phyloP scores from a whole-genome alignment of 1,140 invertebrate genomes.

The Leucophenga varia region DNA sequence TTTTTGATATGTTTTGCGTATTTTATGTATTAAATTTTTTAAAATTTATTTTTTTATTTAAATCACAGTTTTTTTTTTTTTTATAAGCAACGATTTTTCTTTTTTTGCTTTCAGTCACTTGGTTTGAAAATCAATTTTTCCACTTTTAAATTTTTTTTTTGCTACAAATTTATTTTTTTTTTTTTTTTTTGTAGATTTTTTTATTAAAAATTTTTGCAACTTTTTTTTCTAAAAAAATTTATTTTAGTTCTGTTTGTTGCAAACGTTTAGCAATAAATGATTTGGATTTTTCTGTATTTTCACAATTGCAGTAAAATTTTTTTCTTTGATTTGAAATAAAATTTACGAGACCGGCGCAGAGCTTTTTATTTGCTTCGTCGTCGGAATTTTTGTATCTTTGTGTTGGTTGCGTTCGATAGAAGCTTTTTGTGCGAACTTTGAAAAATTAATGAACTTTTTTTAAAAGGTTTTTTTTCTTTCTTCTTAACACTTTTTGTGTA shows the following conservation, averaged over 20 bases:
- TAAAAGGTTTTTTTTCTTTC: slow-evolving; percentile 22
- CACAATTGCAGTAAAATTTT: background rate
- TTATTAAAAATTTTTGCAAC: background rate
- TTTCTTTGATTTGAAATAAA: slow-evolving; percentile 6
- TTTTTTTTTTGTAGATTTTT: background rate
- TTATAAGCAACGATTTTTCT: background rate
- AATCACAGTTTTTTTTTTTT: background rate
- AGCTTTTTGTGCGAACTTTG: too few species aligned
- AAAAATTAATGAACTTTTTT: slow-evolving; percentile 1
- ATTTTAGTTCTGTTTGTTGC: slow-evolving; percentile 9
- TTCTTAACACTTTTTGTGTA: slow-evolving; percentile 14
- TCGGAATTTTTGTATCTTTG: slow-evolving; percentile 16
- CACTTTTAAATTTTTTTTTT: background rate
- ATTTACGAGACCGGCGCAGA: slow-evolving; percentile 49
- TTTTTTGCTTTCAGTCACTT: slow-evolving; percentile 1
- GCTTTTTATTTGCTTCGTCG: slow-evolving; percentile 38
- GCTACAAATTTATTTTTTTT: slow-evolving; percentile 2
- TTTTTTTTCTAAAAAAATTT: background rate
- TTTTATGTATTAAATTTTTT: too few species aligned
- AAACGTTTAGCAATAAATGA: slow-evolving; percentile 54
- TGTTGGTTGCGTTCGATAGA: slow-evolving; percentile 5
- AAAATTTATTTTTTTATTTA: background rate
- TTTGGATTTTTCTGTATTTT: slow-evolving; percentile 37
- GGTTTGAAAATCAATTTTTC: slow-evolving; percentile 3
- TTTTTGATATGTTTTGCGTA: background rate